phyloP scores from a whole-genome alignment of 2,113 vertebrate species.

The Pheucticus melanocephalus region DNA sequence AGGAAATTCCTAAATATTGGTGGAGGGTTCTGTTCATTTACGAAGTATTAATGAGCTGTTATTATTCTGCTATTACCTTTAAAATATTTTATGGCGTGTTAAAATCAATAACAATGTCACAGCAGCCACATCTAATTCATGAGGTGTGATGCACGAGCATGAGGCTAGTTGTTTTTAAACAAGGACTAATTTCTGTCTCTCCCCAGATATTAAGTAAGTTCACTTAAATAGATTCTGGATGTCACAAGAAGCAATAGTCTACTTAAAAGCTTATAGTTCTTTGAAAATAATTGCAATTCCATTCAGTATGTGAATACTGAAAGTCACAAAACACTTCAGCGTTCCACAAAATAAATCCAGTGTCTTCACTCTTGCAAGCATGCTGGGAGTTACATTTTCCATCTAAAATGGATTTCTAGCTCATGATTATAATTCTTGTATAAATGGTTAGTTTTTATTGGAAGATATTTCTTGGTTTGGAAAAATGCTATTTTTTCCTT shows the following conservation, averaged over 20 bases:
- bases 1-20: neutral
- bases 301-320: neutral
- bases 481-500: neutral
- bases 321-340: neutral
- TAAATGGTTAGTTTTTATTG: constrained; percentile 1
- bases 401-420: neutral
- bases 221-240: neutral
- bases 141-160: neutral
- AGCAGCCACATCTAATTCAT: neutral
- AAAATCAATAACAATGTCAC: neutral
- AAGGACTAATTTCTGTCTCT: neutral
- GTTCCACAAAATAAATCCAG: neutral
- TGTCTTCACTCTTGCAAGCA: neutral
- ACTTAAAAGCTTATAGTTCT: neutral
- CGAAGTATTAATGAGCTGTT: neutral
- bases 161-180: neutral
- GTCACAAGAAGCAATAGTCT: neutral
- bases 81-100: neutral
- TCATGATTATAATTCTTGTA: neutral
- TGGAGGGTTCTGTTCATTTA: neutral
- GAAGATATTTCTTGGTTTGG: neutral
- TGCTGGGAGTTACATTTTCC: neutral
- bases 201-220: neutral
- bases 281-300: neutral
- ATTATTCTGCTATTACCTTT: neutral